Percentiles rank a stretch among this genome's conserved stretches.
Conservation (phyloP, 2,888 invertebrate genomes). For the Elysia crispata region DNA sequence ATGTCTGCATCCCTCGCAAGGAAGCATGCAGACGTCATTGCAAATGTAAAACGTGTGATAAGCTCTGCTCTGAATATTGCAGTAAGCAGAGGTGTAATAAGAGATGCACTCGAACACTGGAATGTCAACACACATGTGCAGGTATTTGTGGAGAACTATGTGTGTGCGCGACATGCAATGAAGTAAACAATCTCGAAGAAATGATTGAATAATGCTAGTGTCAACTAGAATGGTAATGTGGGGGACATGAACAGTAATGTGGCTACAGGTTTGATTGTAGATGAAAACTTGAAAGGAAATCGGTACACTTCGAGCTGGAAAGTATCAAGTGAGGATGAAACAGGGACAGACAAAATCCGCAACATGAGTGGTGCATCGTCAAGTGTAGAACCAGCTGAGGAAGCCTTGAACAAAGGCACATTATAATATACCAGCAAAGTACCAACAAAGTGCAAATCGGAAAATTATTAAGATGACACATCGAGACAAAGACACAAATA, state of each 20-base stretch:
- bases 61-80: slow-evolving; percentile 38
- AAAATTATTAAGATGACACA: too few relatives aligned
- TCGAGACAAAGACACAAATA: too few relatives aligned
- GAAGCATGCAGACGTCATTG: slow-evolving; percentile 42
- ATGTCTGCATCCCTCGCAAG: slow-evolving; percentile 35
- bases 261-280: too few relatives aligned
- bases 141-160: slow-evolving; percentile 50
- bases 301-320: too few relatives aligned
- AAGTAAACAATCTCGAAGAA: too few relatives aligned
- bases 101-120: slow-evolving; percentile 17
- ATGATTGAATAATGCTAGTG: too few relatives aligned
- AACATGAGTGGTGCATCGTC: slow-evolving; percentile 11
- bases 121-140: slow-evolving; percentile 34
- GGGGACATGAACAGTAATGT: too few relatives aligned
- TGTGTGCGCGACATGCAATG: slow-evolving; percentile 38
- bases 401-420: neutral
- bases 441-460: too few relatives aligned
- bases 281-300: too few relatives aligned
- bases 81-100: neutral
- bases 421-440: too few relatives aligned
- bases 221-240: too few relatives aligned
- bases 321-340: slow-evolving; percentile 45
- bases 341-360: slow-evolving; percentile 16
- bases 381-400: slow-evolving; percentile 27
- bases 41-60: slow-evolving; percentile 24